phyloP scores from a whole-genome alignment of 2,888 invertebrate genomes.

The Melipona bicolor region DNA sequence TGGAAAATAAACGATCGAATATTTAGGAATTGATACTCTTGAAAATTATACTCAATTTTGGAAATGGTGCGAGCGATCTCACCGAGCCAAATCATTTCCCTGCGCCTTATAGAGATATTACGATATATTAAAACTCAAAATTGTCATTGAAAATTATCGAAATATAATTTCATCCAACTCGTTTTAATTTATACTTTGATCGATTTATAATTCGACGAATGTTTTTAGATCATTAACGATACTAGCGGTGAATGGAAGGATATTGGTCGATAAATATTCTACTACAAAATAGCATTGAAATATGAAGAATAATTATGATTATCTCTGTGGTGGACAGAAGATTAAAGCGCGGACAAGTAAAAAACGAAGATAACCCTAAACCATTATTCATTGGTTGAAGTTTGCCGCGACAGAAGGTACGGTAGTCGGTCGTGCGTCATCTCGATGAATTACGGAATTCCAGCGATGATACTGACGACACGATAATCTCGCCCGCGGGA shows the following conservation, averaged over 20 bases:
- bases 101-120: neutral
- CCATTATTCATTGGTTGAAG: conserved; percentile 7
- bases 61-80: neutral
- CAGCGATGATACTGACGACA: conserved; percentile 17
- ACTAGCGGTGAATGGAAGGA: neutral
- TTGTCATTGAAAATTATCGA: neutral
- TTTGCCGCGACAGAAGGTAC: conserved; percentile 16
- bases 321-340: neutral
- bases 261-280: neutral
- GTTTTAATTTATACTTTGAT: neutral
- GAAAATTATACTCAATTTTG: conserved; percentile 16
- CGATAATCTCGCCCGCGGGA: conserved; percentile 7
- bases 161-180: neutral
- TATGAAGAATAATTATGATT: conserved; percentile 22
- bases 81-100: neutral
- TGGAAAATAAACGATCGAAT: conserved; percentile 36
- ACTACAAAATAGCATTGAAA: neutral
- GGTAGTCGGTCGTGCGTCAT: conserved; percentile 29
- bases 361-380: conserved; percentile 8
- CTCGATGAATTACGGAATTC: conserved; percentile 46
- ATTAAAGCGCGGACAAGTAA: neutral
- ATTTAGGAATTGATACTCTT: conserved; percentile 17
- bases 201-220: neutral
- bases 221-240: neutral
- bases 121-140: neutral